These are phyloP conservation scores for Hephaestus fuliginosus DNA, from an alignment of 2,797 vertebrate genomes.

Conservation along the genomic window DNA sequence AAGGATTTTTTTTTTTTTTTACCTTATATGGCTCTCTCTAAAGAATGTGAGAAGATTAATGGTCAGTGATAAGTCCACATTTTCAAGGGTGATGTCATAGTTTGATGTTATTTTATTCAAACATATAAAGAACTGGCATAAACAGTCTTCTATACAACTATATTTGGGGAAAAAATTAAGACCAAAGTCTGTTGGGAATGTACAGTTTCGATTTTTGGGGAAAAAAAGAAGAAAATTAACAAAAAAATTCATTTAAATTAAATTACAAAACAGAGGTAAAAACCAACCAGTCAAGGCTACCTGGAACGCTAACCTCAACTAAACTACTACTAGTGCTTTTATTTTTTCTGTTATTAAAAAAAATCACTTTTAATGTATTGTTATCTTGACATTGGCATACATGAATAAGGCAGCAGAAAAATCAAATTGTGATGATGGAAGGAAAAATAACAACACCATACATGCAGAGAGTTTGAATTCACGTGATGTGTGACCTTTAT, in stretches of 20 bases:
- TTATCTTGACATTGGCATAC: too few species aligned
- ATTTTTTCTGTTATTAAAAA: neutral
- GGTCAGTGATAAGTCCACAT: neutral
- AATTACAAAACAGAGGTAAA: too few species aligned
- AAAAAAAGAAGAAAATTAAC: neutral
- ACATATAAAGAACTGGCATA: neutral
- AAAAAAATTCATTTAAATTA: too few species aligned
- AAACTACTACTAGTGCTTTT: neutral
- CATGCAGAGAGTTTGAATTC: neutral
- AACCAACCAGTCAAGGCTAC: too few species aligned
- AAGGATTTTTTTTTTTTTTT: neutral
- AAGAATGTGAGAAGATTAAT: slow-evolving; percentile 3
- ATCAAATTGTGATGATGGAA: neutral
- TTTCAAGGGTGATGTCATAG: neutral
- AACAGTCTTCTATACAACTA: neutral
- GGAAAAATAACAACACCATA: too few species aligned
- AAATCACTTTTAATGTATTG: neutral
- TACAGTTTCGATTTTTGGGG: neutral
- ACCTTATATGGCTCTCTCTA: slow-evolving; percentile 49
- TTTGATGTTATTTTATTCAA: neutral
- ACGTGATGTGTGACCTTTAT: neutral
- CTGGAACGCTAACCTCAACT: too few species aligned
- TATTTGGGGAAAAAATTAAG: neutral
- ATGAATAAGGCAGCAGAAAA: neutral
- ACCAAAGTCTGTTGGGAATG: neutral